Percentiles rank a stretch among this genome's conserved stretches.
phyloP scores from a whole-genome alignment of 2,797 vertebrate genomes.

The Apogon talboti region DNA sequence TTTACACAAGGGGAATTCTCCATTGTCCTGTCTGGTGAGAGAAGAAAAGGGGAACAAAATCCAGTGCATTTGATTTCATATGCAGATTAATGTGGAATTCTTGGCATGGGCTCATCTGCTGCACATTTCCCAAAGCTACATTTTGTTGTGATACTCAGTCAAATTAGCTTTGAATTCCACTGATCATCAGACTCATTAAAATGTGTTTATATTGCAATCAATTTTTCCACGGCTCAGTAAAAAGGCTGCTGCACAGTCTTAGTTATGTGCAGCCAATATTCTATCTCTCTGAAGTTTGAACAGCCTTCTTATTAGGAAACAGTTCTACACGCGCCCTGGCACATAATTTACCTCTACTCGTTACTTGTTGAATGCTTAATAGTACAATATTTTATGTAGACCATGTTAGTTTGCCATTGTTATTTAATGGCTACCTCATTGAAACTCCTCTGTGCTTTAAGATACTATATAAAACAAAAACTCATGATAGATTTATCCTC shows the following conservation, averaged over 20 bases:
- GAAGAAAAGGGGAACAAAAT: constrained; percentile 8
- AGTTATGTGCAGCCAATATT: constrained; percentile 62
- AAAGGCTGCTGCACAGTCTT: constrained; percentile 54
- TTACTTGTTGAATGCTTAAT: constrained; percentile 67
- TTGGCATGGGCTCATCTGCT: constrained; percentile 37
- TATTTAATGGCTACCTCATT: constrained; percentile 58
- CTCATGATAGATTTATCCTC: constrained; percentile 61
- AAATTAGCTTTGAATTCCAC: constrained; percentile 69
- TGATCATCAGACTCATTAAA: constrained; percentile 77
- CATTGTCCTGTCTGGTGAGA: constrained; percentile 24
- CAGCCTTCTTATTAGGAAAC: constrained; percentile 43
- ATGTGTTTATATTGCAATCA: constrained; percentile 71
- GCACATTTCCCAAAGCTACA: constrained; percentile 51
- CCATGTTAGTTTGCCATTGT: constrained; percentile 61
- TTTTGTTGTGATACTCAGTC: constrained; percentile 69
- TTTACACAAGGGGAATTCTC: not conserved
- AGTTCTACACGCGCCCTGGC: constrained; percentile 15
- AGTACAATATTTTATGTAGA: constrained; percentile 66
- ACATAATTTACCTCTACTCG: constrained; percentile 65
- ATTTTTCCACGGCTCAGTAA: constrained; percentile 63
- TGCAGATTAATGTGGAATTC: constrained; percentile 48
- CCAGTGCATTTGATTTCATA: constrained; percentile 16
- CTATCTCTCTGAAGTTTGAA: constrained; percentile 54
- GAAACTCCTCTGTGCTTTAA: constrained; percentile 50
- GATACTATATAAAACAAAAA: constrained; percentile 52